Evolutionary conservation across 2,113 vertebrate species (phyloP).

Genomic region (Pterophyllum scalare): DNA sequence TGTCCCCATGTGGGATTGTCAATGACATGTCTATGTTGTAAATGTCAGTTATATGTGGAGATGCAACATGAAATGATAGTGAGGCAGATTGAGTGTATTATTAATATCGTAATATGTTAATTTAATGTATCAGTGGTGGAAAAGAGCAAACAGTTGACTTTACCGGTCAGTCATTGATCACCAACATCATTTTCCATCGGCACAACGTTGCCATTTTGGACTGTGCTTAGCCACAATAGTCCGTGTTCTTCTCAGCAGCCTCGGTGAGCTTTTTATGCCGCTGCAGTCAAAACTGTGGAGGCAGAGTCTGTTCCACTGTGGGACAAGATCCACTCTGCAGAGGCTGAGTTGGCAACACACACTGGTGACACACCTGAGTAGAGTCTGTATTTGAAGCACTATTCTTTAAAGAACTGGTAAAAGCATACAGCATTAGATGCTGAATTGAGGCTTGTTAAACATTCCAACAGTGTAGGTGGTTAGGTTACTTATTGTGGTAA

Average conservation of each 20-base stretch:
- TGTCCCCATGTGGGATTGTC: neutral
- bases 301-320: too few species aligned
- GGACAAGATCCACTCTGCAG: too few species aligned
- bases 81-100: neutral
- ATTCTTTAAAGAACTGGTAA: too few species aligned
- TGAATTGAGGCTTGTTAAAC: neutral
- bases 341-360: too few species aligned
- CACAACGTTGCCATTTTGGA: neutral
- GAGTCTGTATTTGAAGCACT: too few species aligned
- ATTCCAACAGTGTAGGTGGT: too few species aligned
- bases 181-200: neutral
- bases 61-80: neutral
- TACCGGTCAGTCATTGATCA: accelerated
- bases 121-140: neutral
- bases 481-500: too few species aligned
- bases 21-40: neutral
- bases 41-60: neutral
- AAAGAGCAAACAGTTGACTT: neutral
- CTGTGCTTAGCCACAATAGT: too few species aligned
- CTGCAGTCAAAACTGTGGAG: too few species aligned
- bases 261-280: too few species aligned
- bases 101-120: neutral
- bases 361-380: too few species aligned
- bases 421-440: neutral
- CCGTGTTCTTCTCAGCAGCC: too few species aligned